phyloP scores from a whole-genome alignment of 2,888 invertebrate species.

The Watsonalla binaria region DNA sequence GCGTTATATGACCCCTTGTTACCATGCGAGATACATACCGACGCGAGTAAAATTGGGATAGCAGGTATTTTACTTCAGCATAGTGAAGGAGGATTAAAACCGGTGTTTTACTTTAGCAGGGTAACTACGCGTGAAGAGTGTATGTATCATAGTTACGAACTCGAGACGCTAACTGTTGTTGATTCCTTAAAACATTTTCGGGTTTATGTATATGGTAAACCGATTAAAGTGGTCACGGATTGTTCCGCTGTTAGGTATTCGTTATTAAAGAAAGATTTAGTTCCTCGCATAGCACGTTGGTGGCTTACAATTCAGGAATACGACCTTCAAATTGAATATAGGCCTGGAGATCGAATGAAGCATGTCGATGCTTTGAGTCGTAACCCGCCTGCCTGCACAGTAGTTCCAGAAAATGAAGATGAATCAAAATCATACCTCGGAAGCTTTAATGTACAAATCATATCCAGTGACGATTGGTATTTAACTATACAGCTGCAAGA shows the following conservation, averaged over 20 bases:
- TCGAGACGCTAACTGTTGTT: conserved; percentile 35
- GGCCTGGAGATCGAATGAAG: too few relatives aligned
- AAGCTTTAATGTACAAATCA: too few relatives aligned
- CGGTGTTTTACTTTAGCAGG: conserved; percentile 31
- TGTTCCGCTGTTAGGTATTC: conserved; percentile 31
- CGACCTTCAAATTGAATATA: too few relatives aligned
- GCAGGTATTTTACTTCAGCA: conserved; percentile 29
- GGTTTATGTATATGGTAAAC: conserved; percentile 20
- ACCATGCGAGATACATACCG: conserved; percentile 16
- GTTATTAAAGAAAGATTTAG: conserved; percentile 17
- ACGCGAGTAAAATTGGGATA: conserved; percentile 25
- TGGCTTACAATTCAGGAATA: too few relatives aligned
- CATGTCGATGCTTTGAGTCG: too few relatives aligned
- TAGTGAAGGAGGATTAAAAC: conserved; percentile 12
- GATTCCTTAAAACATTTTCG: conserved; percentile 24
- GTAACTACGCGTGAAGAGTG: conserved; percentile 25
- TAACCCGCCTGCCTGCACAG: too few relatives aligned
- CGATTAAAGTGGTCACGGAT: conserved; percentile 23
- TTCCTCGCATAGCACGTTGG: too few relatives aligned
- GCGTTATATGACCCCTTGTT: conserved; percentile 21
- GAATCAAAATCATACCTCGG: too few relatives aligned
- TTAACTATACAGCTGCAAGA: too few relatives aligned
- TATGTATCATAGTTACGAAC: conserved; percentile 37
- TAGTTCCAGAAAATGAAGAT: too few relatives aligned
- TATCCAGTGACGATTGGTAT: too few relatives aligned